Evolutionary conservation across 2,797 vertebrate species (phyloP), one percentile per base, ranked within the genome.

Genomic region (Tapera naevia): DNA sequence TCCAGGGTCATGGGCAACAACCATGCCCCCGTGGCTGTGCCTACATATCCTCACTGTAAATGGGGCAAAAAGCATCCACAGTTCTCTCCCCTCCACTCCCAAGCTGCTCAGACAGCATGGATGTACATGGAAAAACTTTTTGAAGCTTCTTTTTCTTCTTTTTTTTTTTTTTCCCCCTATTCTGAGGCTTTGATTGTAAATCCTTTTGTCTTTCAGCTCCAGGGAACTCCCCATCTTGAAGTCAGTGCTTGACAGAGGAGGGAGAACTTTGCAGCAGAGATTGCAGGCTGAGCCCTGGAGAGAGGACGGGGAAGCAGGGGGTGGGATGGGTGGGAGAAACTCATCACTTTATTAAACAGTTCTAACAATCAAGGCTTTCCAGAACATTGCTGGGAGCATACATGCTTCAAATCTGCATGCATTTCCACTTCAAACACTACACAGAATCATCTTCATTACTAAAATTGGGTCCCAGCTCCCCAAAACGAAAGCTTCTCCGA

Each of bases 341-440:
- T 81, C 82, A 17, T 60, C 7, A 1, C 85, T 90, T 81, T 84
- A 90, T 88, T 73, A 66, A 80, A 37, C 64, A 80, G 51, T 74
- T 94, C 73, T 66, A 81, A 91, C 56, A 28, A 88, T 81, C 80
- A 62, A 56, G 86, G 37, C 95, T 96, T 94, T 76, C 86, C 90
- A 86, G 91, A 94, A 86, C 17, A 2, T 88, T 13, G 93, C 95
- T 94, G 88, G 86, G 88, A 96, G 95, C 96, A 51, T 35, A 80
- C 86, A 69, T 3, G 27, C 89, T 94, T 43, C 88, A 4, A 75
- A 96, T 94, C 95, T 94, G 93, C 95, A 93, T 95, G 58, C 33
- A 96, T 96, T 96, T 96, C 95, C 93, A 96, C 86, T 94, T 96
- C 96, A 96, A 96, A 96, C 28, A 2, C 83, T 6, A 19, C 35